Percentiles rank a stretch among this genome's conserved stretches.
These are phyloP conservation scores for Phyllopteryx taeniolatus DNA, from an alignment of 2,113 vertebrate genomes.

Conservation along the genomic window DNA sequence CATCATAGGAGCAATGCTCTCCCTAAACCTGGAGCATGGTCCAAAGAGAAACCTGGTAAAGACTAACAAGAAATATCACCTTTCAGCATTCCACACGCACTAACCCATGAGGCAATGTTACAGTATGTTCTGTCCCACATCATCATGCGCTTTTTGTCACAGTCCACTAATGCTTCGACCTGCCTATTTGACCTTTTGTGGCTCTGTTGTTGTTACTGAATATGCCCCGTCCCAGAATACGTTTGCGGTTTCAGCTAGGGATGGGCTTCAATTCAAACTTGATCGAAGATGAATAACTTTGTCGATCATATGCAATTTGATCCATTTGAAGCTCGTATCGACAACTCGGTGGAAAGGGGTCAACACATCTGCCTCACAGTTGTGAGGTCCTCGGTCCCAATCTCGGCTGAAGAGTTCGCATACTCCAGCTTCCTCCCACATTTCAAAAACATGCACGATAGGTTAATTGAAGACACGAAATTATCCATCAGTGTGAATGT, in stretches of 20 bases:
- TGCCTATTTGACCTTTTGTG: conserved; percentile 36
- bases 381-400: no score
- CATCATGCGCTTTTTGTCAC: conserved; percentile 42
- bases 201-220: conserved; percentile 30
- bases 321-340: neutral
- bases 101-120: conserved; percentile 43
- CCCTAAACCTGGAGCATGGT: conserved; percentile 49
- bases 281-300: neutral
- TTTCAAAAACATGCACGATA: no score
- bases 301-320: neutral
- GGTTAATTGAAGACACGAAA: no score
- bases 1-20: conserved; percentile 56
- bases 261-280: neutral
- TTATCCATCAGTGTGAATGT: no score
- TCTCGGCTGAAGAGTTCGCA: no score
- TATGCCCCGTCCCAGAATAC: neutral
- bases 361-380: neutral
- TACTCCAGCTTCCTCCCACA: no score
- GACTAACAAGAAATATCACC: conserved; percentile 37
- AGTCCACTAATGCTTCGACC: conserved; percentile 25
- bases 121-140: conserved; percentile 18
- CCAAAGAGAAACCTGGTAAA: conserved; percentile 68
- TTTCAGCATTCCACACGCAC: conserved; percentile 45
- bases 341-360: neutral
- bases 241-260: neutral